Percentiles rank a stretch among this genome's conserved stretches.
Conservation (phyloP, 2,888 invertebrate species). For the Callimorpha dominula region DNA sequence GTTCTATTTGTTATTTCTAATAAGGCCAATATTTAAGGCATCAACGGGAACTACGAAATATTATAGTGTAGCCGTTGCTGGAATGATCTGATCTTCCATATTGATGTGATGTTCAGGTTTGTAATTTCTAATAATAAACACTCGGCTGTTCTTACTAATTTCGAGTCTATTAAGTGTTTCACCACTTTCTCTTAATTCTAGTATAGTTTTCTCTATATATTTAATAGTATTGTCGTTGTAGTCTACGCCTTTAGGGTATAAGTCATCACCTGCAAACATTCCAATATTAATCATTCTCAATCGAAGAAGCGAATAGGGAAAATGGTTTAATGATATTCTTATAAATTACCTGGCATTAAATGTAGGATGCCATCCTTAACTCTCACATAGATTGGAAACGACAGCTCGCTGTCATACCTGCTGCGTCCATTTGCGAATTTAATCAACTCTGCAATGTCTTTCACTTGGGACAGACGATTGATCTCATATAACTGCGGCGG, state of each 20-base stretch:
- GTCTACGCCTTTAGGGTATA: constrained; percentile 78
- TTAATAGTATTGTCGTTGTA: constrained; percentile 59
- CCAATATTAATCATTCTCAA: background rate
- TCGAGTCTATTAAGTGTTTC: constrained; percentile 71
- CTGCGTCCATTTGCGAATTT: constrained; percentile 87
- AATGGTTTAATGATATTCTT: background rate
- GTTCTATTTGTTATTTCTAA: constrained; percentile 63
- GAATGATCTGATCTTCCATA: constrained; percentile 70
- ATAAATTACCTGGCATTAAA: constrained; percentile 87
- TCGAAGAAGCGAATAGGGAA: background rate
- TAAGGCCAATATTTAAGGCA: constrained; percentile 73
- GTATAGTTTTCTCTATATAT: constrained; percentile 67
- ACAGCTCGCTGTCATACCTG: constrained; percentile 81
- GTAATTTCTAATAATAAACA: constrained; percentile 68
- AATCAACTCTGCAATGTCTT: constrained; percentile 85
- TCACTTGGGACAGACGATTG: constrained; percentile 86
- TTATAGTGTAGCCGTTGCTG: constrained; percentile 53
- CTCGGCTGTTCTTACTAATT: constrained; percentile 37
- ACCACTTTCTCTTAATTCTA: constrained; percentile 67
- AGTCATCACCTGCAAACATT: constrained; percentile 80
- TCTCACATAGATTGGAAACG: constrained; percentile 84
- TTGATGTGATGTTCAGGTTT: constrained; percentile 72
- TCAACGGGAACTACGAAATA: constrained; percentile 52
- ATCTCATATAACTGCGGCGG: constrained; percentile 94
- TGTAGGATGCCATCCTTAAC: constrained; percentile 87